Conservation (phyloP, 2,797 vertebrate genomes). For the Eutrigla gurnardus region DNA sequence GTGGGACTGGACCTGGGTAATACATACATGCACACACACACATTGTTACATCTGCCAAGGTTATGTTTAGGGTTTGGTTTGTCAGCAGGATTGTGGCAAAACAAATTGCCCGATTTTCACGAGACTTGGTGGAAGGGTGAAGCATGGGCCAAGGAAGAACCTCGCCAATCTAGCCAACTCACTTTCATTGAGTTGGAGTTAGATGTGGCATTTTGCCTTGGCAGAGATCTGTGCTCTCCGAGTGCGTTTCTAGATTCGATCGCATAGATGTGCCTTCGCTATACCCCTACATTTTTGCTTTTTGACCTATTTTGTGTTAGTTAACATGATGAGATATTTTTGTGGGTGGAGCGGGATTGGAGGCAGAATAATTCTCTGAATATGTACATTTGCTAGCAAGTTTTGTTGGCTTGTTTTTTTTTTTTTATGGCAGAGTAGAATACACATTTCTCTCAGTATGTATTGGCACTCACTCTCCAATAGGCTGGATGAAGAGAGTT, state of each 20-base stretch:
- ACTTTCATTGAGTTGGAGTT: no score
- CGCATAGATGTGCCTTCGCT: not conserved
- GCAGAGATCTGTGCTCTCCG: not conserved
- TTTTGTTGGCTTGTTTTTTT: no score
- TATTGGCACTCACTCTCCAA: no score
- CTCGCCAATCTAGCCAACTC: not conserved
- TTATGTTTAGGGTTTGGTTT: not conserved
- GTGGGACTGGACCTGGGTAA: constrained; percentile 82
- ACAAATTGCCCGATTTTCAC: not conserved
- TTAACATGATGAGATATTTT: no score
- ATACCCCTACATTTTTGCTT: not conserved
- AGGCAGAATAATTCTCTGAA: no score
- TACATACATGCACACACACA: not conserved
- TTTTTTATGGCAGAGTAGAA: no score
- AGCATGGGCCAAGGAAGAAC: not conserved
- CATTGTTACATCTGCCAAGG: no score
- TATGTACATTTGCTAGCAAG: no score
- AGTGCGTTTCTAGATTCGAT: not conserved
- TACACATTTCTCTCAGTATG: no score
- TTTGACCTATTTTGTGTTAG: no score
- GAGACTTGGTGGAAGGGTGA: not conserved
- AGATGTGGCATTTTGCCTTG: not conserved
- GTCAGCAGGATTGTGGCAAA: not conserved
- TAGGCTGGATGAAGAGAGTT: not conserved
- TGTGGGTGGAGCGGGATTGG: no score